phyloP scores from a whole-genome alignment of 1,140 invertebrate genomes.

The Lineus longissimus region DNA sequence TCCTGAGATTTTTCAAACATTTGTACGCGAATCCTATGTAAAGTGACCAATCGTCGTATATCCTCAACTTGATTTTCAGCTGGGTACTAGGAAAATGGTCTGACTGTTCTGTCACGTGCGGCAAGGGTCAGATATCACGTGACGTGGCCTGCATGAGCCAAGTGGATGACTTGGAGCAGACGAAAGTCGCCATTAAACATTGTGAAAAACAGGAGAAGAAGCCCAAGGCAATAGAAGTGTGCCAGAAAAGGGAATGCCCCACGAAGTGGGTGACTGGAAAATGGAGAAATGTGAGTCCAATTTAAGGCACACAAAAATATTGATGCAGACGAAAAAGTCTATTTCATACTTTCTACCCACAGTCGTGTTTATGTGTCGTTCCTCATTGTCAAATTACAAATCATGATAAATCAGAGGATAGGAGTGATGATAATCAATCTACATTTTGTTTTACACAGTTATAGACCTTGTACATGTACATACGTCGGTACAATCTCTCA shows the following conservation, averaged over 20 bases:
- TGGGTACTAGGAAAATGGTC: constrained; percentile 39
- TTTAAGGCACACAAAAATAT: constrained; percentile 9
- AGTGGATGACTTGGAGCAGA: constrained; percentile 31
- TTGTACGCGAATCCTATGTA: no score
- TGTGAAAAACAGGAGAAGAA: constrained; percentile 49
- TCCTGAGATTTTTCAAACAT: no score
- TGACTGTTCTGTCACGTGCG: constrained; percentile 37
- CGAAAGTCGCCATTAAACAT: constrained; percentile 35
- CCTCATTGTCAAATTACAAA: no score
- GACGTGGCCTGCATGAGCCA: constrained; percentile 33
- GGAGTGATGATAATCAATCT: no score
- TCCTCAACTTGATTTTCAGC: constrained; percentile 15
- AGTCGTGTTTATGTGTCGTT: no score
- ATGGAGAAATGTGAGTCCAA: constrained; percentile 67
- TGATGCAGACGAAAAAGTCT: no score
- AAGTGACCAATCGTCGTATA: not conserved
- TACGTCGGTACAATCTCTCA: no score
- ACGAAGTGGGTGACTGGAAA: constrained; percentile 65
- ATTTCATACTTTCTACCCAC: no score
- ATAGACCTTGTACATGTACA: no score
- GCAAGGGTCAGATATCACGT: constrained; percentile 31
- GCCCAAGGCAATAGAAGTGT: constrained; percentile 59
- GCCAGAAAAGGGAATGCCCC: constrained; percentile 62
- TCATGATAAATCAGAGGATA: no score
- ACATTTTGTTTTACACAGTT: no score